phyloP scores from a whole-genome alignment of 2,797 vertebrate genomes.

The Aeoliscus strigatus region DNA sequence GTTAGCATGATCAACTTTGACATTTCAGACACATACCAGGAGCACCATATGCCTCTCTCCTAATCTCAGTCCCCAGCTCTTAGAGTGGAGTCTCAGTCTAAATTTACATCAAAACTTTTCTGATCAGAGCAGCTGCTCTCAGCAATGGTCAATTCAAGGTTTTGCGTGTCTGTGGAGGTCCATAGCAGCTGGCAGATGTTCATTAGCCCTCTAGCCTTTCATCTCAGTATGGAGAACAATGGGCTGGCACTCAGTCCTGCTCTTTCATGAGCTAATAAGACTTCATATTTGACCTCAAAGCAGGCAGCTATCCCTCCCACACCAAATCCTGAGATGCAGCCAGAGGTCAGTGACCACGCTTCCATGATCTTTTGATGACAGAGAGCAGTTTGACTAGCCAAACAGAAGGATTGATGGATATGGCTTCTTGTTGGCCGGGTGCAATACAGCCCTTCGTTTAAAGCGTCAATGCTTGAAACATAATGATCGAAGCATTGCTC shows the following conservation, averaged over 20 bases:
- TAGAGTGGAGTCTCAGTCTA: slow-evolving; percentile 63
- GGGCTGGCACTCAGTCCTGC: slow-evolving; percentile 66
- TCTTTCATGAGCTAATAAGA: slow-evolving; percentile 75
- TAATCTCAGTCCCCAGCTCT: slow-evolving; percentile 38
- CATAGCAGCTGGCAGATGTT: slow-evolving; percentile 79
- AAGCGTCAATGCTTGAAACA: too few species aligned
- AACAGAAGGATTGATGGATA: too few species aligned
- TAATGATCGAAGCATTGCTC: too few species aligned
- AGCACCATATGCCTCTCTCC: slow-evolving; percentile 19
- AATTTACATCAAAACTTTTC: slow-evolving; percentile 73
- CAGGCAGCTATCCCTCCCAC: slow-evolving; percentile 59
- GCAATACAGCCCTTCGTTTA: too few species aligned
- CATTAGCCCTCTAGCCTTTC: slow-evolving; percentile 77
- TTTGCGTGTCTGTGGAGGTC: slow-evolving; percentile 68
- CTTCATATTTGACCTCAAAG: slow-evolving; percentile 69
- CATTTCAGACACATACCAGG: slow-evolving; percentile 49
- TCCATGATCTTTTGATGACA: too few species aligned
- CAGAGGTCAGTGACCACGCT: too few species aligned
- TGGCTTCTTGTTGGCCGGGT: too few species aligned
- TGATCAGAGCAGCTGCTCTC: slow-evolving; percentile 75
- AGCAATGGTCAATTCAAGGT: slow-evolving; percentile 74
- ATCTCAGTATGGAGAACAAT: slow-evolving; percentile 80
- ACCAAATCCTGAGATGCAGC: slow-evolving; percentile 50
- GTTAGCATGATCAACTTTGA: slow-evolving; percentile 49
- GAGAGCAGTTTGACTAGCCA: too few species aligned